Evolutionary conservation across 2,888 invertebrate species (phyloP).

Genomic region (Chaetogeoica ovagalla): DNA sequence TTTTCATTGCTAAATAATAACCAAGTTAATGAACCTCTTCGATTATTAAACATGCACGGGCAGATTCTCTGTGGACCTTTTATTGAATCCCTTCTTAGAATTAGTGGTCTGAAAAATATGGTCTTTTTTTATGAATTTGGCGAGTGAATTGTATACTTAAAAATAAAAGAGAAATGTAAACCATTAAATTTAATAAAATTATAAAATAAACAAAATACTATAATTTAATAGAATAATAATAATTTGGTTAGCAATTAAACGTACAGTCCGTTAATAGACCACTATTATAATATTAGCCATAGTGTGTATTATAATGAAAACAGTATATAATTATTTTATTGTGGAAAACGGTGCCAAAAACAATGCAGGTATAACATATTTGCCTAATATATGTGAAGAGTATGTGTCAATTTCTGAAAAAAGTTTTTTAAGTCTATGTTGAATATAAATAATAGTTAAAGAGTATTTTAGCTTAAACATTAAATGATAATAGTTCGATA

Average conservation of each 20-base stretch:
- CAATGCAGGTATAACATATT: no score
- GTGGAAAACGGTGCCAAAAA: no score
- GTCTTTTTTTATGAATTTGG: slow-evolving; percentile 19
- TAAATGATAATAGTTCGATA: no score
- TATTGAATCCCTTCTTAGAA: slow-evolving; percentile 37
- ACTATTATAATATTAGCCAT: neutral
- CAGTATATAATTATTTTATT: no score
- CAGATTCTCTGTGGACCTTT: slow-evolving; percentile 24
- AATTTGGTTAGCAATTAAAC: neutral
- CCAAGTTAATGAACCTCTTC: slow-evolving; percentile 43
- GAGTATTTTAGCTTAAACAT: no score
- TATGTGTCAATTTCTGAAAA: no score
- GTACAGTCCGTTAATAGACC: neutral
- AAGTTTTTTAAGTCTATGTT: no score
- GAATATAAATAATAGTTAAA: no score
- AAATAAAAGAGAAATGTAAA: slow-evolving; percentile 1
- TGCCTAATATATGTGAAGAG: no score
- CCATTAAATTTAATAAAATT: neutral
- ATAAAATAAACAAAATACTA: neutral
- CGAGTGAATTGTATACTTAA: slow-evolving; percentile 6
- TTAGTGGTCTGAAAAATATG: slow-evolving; percentile 41
- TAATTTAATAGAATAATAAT: neutral
- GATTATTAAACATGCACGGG: slow-evolving; percentile 21
- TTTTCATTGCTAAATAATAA: slow-evolving; percentile 44
- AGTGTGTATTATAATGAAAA: no score